Conservation (phyloP, 2,888 invertebrate species). For the Plusia festucae region DNA sequence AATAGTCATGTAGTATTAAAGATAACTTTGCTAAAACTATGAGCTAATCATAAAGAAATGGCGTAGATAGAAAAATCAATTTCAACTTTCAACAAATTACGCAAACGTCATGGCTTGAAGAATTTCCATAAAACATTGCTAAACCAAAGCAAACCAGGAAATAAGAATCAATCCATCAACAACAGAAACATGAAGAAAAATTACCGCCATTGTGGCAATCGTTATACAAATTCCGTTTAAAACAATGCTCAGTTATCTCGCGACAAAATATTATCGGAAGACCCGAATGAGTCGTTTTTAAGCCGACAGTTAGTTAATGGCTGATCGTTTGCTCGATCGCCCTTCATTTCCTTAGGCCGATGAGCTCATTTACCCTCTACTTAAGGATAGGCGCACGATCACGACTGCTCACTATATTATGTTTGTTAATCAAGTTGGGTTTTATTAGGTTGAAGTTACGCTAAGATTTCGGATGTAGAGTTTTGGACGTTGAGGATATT, state of each 20-base stretch:
- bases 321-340: conserved; percentile 78
- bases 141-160: conserved; percentile 32
- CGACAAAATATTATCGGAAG: conserved; percentile 55
- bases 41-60: too few species aligned
- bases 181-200: conserved; percentile 41
- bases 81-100: too few species aligned
- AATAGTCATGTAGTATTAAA: too few species aligned
- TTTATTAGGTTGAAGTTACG: neutral
- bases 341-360: conserved; percentile 77
- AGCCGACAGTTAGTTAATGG: conserved; percentile 78
- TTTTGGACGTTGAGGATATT: too few species aligned
- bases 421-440: conserved; percentile 1
- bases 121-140: neutral
- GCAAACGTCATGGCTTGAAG: neutral
- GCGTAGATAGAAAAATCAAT: too few species aligned
- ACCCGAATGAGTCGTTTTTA: conserved; percentile 51
- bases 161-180: conserved; percentile 48
- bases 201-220: conserved; percentile 38
- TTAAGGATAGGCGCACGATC: conserved; percentile 34
- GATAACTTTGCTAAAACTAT: too few species aligned
- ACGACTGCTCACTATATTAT: conserved; percentile 17
- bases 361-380: conserved; percentile 75
- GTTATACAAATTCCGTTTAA: conserved; percentile 55
- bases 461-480: too few species aligned
- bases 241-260: conserved; percentile 48